These are phyloP conservation scores for Cygnus atratus DNA, from an alignment of 2,113 vertebrate genomes.

Conservation along the genomic window DNA sequence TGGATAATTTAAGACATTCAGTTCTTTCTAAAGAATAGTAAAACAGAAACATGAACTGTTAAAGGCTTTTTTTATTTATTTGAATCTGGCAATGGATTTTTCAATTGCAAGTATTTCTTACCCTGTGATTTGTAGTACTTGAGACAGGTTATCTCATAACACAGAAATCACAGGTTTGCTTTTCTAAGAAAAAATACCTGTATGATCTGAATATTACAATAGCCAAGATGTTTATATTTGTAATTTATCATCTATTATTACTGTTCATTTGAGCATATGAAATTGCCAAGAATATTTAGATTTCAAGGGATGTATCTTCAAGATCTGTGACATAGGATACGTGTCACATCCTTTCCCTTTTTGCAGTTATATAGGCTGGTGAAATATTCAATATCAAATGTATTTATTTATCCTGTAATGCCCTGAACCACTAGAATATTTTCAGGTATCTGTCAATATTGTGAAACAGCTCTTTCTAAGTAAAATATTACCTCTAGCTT, in stretches of 20 bases:
- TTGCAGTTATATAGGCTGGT: neutral
- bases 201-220: neutral
- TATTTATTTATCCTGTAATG: neutral
- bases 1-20: neutral
- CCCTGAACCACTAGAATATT: neutral
- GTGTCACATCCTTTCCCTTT: neutral
- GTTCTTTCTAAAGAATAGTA: neutral
- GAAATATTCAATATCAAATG: neutral
- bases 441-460: neutral
- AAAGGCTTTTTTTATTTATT: neutral
- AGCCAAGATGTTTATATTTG: neutral
- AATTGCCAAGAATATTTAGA: neutral
- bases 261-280: neutral
- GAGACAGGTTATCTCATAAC: neutral
- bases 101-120: neutral
- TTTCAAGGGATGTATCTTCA: neutral
- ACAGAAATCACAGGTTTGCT: neutral
- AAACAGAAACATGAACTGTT: neutral
- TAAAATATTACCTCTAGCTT: neutral
- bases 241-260: neutral
- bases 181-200: neutral
- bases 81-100: neutral
- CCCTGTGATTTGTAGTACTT: neutral
- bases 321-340: neutral
- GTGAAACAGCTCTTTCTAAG: neutral